Conservation (phyloP, 92 coral and sea anemone genomes). For the Heteractis magnifica region DNA sequence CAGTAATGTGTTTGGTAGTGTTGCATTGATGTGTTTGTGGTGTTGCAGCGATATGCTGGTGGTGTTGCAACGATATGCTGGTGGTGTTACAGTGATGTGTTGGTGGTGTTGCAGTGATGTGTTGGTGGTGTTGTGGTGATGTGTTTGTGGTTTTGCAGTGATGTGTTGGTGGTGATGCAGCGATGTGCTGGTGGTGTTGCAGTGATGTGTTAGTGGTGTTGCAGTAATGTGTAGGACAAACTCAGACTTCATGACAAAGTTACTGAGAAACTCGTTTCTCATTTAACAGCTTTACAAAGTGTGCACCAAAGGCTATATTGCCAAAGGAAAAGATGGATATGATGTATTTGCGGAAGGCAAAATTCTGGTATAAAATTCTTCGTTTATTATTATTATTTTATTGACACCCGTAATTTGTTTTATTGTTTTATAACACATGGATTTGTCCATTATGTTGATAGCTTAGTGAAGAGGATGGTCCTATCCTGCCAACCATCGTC, state of each 20-base stretch:
- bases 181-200: too few species aligned
- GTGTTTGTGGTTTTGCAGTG: not conserved
- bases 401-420: not conserved
- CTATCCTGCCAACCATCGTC: slow-evolving; percentile 86
- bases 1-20: not conserved
- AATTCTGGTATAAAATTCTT: slow-evolving; percentile 59
- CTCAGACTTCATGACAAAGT: too few species aligned
- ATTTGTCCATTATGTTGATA: not conserved
- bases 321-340: slow-evolving; percentile 94
- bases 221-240: too few species aligned
- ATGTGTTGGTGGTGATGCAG: not conserved
- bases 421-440: not conserved
- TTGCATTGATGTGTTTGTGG: not conserved
- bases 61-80: not conserved
- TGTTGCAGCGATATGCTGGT: not conserved
- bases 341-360: slow-evolving; percentile 79
- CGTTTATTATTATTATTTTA: not conserved
- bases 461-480: slow-evolving; percentile 91
- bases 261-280: too few species aligned
- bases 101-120: too few species aligned
- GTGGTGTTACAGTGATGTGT: too few species aligned
- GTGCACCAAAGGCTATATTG: slow-evolving; percentile 85
- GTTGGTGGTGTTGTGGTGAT: not conserved
- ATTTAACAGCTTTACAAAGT: slow-evolving; percentile 68
- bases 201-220: not conserved